These are phyloP conservation scores for Myiothlypis chrysogaster DNA, from an alignment of 2,797 vertebrate species.

Conservation along the genomic window DNA sequence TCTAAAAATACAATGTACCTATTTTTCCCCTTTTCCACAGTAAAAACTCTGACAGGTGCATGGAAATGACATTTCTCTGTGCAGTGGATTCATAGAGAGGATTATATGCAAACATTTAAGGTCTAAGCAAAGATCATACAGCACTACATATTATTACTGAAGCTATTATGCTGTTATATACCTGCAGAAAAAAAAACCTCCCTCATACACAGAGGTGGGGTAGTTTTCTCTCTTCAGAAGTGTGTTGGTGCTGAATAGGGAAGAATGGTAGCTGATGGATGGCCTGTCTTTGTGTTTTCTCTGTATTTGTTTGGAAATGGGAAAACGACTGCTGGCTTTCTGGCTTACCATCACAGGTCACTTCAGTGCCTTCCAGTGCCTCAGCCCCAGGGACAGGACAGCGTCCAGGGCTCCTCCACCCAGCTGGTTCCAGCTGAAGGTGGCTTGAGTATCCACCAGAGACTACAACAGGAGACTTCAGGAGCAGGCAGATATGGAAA, in stretches of 20 bases:
- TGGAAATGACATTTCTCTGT: slow-evolving; percentile 35
- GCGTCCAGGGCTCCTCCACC: neutral
- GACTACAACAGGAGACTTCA: neutral
- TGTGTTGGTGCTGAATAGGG: neutral
- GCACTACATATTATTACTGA: neutral
- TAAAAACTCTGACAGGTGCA: slow-evolving; percentile 55
- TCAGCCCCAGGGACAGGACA: neutral
- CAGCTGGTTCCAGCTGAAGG: neutral
- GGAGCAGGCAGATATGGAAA: neutral
- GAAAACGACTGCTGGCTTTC: neutral
- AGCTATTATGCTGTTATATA: neutral
- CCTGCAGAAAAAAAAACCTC: neutral
- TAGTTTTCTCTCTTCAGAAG: neutral
- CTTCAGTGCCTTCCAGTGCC: neutral
- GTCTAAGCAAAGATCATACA: neutral
- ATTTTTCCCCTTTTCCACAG: neutral
- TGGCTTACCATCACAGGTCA: neutral
- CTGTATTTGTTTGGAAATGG: neutral
- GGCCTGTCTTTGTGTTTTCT: neutral
- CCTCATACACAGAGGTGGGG: neutral
- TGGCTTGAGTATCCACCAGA: neutral
- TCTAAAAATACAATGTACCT: slow-evolving; percentile 8
- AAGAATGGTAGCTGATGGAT: neutral
- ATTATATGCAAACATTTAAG: neutral
- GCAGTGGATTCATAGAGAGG: neutral